Evolutionary conservation across 2,797 vertebrate species (phyloP).

Genomic region (Yasuhikotakia modesta): DNA sequence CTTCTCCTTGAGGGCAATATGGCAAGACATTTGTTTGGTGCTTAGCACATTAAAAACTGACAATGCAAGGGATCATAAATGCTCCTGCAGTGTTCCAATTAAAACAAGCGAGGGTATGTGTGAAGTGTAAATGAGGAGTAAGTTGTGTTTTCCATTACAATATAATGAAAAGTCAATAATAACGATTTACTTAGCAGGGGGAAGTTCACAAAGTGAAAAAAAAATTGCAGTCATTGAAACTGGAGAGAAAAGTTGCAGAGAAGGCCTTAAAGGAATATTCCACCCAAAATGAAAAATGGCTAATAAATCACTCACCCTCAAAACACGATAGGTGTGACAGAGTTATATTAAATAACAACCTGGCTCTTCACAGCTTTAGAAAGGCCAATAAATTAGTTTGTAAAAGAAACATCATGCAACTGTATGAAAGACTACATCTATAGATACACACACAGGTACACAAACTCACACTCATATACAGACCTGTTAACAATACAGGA

Average conservation of each 20-base stretch:
- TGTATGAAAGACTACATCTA: too few species aligned
- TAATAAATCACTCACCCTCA: too few species aligned
- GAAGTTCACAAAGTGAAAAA: conserved; percentile 30
- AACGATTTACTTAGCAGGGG: conserved; percentile 41
- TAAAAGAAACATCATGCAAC: too few species aligned
- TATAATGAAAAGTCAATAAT: conserved; percentile 48
- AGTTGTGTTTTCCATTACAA: conserved; percentile 45
- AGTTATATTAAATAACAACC: too few species aligned
- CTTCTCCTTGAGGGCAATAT: conserved; percentile 57
- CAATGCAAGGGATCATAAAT: conserved; percentile 54
- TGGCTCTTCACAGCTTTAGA: too few species aligned
- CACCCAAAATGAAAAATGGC: too few species aligned
- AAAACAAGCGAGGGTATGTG: conserved; percentile 40
- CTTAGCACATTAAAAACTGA: conserved; percentile 71
- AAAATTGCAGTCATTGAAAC: conserved; percentile 19
- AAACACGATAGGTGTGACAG: too few species aligned
- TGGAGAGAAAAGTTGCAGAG: neutral
- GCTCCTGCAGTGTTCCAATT: conserved; percentile 46
- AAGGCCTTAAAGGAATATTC: too few species aligned
- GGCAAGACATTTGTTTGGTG: conserved; percentile 68
- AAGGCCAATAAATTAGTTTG: too few species aligned
- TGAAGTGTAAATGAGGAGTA: conserved; percentile 47
- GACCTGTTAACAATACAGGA: conserved; percentile 78
- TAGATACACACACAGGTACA: too few species aligned
- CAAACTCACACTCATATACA: too few species aligned